Evolutionary conservation across 2,113 vertebrate genomes (phyloP).

Genomic region (Thunnus maccoyii): DNA sequence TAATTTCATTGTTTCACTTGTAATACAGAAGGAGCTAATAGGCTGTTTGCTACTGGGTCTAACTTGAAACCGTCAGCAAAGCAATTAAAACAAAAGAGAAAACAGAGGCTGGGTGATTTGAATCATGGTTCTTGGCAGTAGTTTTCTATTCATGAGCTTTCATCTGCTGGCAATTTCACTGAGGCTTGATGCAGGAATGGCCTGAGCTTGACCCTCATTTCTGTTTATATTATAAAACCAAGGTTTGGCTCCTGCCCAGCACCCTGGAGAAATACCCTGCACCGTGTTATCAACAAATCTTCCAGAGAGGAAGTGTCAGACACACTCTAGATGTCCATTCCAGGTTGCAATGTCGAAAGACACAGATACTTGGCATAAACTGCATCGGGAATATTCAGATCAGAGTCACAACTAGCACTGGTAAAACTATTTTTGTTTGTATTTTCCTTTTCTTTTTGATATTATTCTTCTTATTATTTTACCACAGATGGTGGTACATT

Average conservation of each 20-base stretch:
- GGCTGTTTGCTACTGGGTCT: neutral
- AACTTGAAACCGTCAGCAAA: slow-evolving; percentile 28
- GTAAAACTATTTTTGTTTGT: neutral
- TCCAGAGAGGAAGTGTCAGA: slow-evolving; percentile 17
- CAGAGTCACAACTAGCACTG: neutral
- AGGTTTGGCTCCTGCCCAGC: slow-evolving; percentile 31
- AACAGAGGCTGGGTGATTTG: slow-evolving; percentile 28
- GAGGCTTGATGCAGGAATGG: slow-evolving; percentile 31
- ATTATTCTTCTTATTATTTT: neutral
- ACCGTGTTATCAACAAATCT: slow-evolving; percentile 49
- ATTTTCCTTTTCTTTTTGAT: neutral
- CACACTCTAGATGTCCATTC: neutral
- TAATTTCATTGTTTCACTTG: slow-evolving; percentile 16
- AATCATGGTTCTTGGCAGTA: slow-evolving; percentile 45
- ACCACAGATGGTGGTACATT: neutral
- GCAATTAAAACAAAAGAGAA: slow-evolving; percentile 34
- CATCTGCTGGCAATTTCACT: slow-evolving; percentile 40
- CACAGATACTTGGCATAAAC: neutral
- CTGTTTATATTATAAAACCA: slow-evolving; percentile 42
- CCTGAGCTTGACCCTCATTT: slow-evolving; percentile 50
- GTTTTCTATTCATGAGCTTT: slow-evolving; percentile 53
- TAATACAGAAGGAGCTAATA: slow-evolving; percentile 4
- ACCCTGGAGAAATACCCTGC: slow-evolving; percentile 53
- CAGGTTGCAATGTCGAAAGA: slow-evolving; percentile 15
- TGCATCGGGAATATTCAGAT: neutral